A percentile compares a stretch with the other conserved stretches of the same genome.
phyloP scores from a whole-genome alignment of 2,888 invertebrate genomes.

The Trichopria drosophilae region DNA sequence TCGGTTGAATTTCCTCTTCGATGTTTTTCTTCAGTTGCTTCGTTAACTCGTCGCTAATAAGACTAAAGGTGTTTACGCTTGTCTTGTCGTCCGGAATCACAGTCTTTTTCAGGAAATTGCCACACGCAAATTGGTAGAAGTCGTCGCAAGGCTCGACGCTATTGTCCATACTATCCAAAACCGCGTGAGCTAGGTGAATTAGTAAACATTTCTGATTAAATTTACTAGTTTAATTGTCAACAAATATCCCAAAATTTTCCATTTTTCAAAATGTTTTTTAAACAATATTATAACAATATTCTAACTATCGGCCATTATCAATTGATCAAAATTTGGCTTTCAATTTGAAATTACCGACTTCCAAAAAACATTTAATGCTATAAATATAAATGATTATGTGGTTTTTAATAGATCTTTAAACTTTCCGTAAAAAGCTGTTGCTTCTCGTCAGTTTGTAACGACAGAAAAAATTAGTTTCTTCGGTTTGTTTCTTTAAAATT shows the following conservation, averaged over 20 bases:
- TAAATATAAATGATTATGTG: too few species aligned
- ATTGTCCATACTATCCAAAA: constrained; percentile 72
- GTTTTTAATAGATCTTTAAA: too few species aligned
- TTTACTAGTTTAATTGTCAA: too few species aligned
- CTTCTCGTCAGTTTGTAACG: too few species aligned
- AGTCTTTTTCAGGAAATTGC: constrained; percentile 71
- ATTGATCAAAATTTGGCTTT: not conserved
- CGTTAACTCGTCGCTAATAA: constrained; percentile 74
- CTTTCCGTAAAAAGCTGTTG: too few species aligned
- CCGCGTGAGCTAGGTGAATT: constrained; percentile 68
- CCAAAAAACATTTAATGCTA: too few species aligned
- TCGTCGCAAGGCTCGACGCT: constrained; percentile 78
- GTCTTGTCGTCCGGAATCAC: constrained; percentile 82
- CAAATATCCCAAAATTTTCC: not conserved
- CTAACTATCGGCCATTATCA: not conserved
- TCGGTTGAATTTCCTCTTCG: constrained; percentile 63
- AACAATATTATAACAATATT: not conserved
- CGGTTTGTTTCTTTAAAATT: too few species aligned
- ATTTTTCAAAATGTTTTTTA: not conserved
- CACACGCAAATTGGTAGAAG: constrained; percentile 80
- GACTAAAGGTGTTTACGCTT: constrained; percentile 75
- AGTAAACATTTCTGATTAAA: too few species aligned
- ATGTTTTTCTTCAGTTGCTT: constrained; percentile 73
- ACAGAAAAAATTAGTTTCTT: too few species aligned
- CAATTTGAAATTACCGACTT: too few species aligned